phyloP scores from a whole-genome alignment of 2,113 vertebrate species.

The Anoura caudifer region DNA sequence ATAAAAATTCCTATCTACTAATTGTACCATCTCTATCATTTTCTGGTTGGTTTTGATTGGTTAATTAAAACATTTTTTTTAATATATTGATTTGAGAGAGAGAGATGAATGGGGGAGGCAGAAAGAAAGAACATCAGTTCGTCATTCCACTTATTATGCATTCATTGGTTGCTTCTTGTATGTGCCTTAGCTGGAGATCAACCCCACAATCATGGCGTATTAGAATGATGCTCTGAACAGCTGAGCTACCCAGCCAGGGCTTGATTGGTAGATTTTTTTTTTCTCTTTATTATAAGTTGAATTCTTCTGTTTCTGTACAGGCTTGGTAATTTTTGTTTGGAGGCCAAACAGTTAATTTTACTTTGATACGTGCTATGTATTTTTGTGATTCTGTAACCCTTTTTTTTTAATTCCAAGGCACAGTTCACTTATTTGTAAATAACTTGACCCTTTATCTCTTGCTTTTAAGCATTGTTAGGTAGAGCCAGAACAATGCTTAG shows the following conservation, averaged over 20 bases:
- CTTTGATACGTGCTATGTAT: background rate
- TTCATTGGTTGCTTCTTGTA: no score
- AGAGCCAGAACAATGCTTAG: background rate
- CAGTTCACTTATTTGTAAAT: conserved; percentile 11
- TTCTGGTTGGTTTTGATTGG: background rate
- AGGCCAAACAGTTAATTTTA: background rate
- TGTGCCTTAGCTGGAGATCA: no score
- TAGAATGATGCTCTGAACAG: no score
- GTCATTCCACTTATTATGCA: no score
- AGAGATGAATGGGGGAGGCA: no score
- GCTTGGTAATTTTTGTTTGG: background rate
- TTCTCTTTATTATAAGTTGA: background rate
- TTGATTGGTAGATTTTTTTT: background rate
- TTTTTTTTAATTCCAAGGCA: background rate
- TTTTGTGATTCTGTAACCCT: conserved; percentile 19
- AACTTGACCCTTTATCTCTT: background rate
- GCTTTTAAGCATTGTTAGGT: background rate
- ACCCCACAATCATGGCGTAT: no score
- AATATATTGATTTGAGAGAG: no score
- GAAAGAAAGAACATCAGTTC: no score
- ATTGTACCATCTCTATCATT: background rate
- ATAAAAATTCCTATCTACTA: background rate
- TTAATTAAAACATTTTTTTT: background rate
- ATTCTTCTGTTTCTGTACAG: background rate
- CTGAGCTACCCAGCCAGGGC: no score